These are phyloP conservation scores for Nerophis lumbriciformis DNA, from an alignment of 2,113 vertebrate genomes.

Conservation along the genomic window DNA sequence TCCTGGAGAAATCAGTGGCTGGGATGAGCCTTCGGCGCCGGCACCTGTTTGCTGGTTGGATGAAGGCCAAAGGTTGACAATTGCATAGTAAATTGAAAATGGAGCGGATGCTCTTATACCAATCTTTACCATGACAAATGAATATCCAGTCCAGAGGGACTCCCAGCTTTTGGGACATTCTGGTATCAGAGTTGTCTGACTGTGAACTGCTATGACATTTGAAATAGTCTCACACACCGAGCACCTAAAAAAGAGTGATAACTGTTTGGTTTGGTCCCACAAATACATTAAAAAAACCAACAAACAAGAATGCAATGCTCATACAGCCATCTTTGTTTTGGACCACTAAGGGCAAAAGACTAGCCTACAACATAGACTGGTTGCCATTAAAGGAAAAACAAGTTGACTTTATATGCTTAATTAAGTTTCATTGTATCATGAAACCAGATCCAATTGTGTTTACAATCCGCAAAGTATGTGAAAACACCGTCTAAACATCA, in stretches of 20 bases:
- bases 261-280: not conserved
- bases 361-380: too few relatives aligned
- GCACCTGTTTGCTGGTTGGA: conserved; percentile 77
- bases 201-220: conserved; percentile 87
- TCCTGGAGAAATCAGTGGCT: conserved; percentile 81
- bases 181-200: conserved; percentile 83
- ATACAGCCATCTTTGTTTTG: not conserved
- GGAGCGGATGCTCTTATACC: not conserved
- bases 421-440: too few relatives aligned
- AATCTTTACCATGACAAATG: conserved; percentile 85
- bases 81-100: conserved; percentile 1
- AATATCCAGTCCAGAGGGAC: conserved; percentile 88
- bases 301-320: too few relatives aligned
- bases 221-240: conserved; percentile 84
- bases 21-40: conserved; percentile 83
- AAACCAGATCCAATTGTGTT: too few relatives aligned
- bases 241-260: conserved; percentile 65
- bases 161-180: conserved; percentile 80
- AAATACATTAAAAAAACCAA: not conserved
- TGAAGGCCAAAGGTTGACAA: not conserved
- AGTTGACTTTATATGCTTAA: too few relatives aligned
- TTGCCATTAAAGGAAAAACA: too few relatives aligned
- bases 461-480: too few relatives aligned
- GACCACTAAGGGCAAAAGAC: not conserved
- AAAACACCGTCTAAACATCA: too few relatives aligned